These are phyloP conservation scores for Yoshiicerus persimilis DNA, from an alignment of 1,140 invertebrate genomes.

Conservation along the genomic window DNA sequence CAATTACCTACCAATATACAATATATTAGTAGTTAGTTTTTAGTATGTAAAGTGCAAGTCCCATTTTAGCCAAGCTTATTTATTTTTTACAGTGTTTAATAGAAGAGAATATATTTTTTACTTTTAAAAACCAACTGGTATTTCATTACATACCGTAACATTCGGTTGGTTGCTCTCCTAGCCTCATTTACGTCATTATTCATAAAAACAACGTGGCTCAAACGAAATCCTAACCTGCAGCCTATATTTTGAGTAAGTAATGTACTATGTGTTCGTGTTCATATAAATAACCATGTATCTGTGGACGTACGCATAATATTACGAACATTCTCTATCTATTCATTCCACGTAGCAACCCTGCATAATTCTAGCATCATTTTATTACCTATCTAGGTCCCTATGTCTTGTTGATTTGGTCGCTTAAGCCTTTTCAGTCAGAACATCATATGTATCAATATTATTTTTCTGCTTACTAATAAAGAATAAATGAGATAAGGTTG, in stretches of 20 bases:
- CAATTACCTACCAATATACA: background rate
- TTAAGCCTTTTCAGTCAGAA: too few species aligned
- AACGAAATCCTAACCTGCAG: background rate
- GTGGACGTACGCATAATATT: background rate
- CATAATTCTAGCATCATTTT: background rate
- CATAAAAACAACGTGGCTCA: background rate
- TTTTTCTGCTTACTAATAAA: too few species aligned
- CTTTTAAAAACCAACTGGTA: background rate
- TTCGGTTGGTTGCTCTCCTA: background rate
- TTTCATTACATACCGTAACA: background rate
- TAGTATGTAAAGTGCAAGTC: background rate
- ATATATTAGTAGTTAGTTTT: background rate
- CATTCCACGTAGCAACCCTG: background rate
- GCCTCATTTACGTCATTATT: background rate
- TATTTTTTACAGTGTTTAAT: slow-evolving; percentile 5
- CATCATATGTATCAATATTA: too few species aligned
- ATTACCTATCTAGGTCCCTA: background rate
- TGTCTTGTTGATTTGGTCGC: too few species aligned
- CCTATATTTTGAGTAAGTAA: background rate
- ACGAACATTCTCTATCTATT: background rate
- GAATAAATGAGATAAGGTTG: too few species aligned
- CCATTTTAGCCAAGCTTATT: slow-evolving; percentile 4
- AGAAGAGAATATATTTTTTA: slow-evolving; percentile 23
- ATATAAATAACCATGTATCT: background rate
- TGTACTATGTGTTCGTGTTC: background rate